A percentile compares a stretch with the other conserved stretches of the same genome.
Evolutionary conservation across 2,797 vertebrate genomes (phyloP).

Genomic region (Astyanax mexicanus): DNA sequence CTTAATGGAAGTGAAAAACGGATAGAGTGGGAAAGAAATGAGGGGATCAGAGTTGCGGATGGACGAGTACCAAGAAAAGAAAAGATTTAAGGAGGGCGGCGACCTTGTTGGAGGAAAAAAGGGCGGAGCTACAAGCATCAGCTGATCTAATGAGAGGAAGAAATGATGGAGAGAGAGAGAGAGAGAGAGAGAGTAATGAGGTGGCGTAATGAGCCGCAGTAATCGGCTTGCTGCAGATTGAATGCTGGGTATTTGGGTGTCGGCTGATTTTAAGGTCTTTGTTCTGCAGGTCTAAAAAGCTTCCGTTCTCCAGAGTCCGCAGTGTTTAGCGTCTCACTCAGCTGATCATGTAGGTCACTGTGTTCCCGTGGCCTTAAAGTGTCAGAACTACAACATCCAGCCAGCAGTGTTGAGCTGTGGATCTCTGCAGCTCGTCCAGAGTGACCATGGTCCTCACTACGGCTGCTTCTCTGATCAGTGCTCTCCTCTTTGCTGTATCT

Average conservation of each 20-base stretch:
- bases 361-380: no score
- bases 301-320: neutral
- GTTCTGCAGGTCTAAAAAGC: slow-evolving; percentile 18
- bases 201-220: slow-evolving; percentile 38
- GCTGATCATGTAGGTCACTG: slow-evolving; percentile 16
- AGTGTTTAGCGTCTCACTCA: neutral
- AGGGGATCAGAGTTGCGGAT: slow-evolving; percentile 1
- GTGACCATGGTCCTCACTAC: no score
- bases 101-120: slow-evolving; percentile 22
- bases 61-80: neutral
- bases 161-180: slow-evolving; percentile 11
- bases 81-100: neutral
- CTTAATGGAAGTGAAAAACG: neutral
- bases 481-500: no score
- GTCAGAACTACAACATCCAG: no score
- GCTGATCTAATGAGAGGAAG: slow-evolving; percentile 45
- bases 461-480: no score
- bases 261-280: slow-evolving; percentile 35
- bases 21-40: slow-evolving; percentile 15
- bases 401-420: no score
- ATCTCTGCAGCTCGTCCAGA: no score
- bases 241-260: slow-evolving; percentile 35
- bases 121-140: slow-evolving; percentile 45
- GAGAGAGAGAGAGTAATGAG: slow-evolving; percentile 32
- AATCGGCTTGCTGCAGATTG: slow-evolving; percentile 46